Base-by-base conservation (phyloP, 2,113 vertebrate species). In the Dasyurus viverrinus region DNA sequence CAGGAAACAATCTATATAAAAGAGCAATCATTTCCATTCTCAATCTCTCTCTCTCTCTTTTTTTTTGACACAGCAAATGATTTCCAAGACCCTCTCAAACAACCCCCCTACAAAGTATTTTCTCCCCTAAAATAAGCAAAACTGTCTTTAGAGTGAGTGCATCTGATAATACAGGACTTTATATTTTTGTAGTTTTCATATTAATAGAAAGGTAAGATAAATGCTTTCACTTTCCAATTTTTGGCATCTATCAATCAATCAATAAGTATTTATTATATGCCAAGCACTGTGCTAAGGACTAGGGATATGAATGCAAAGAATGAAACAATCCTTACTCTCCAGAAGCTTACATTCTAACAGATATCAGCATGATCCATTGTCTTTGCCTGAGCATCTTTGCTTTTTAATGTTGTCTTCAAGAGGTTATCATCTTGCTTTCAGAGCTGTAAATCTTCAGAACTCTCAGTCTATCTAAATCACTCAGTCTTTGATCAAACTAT, bases 371-470 rank as follows among this genome's bases (percentile, higher is more conserved):
- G 16, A 76, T 42, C 36, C 36, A 42, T n/a, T 76, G 36, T 42
- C 6, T 76, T 76, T 76, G n/a, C 16, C 68, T 22, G 68, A 8
- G 16, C 36, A 19, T 76, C 42, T 36, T 42, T 76, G 68, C 36
- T 16, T 76, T 42, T 76, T n/a, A 22, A 76, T 2, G 8, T 26
- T 42, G 36, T 76, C n/a, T 42, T 68, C 30, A 36, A 6, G 30
- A 68, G 30, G 60, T 36, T n/a, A 42, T 22, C 68, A 76, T 42
- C 68, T 22, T n/a, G 68, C 68, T 16, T 76, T 76, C 91, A 76
- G 97, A 96, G 97, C 98, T 97, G 97, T 98, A 98, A 98, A 98
- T 98, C 97, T 98, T 97, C 95, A 52, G 97, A 97, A 96, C 95
- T 93, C 97, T 42, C 6, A 96, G 95, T 50, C 3, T 91, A 95